These are phyloP conservation scores for Brachyalestes nurse DNA, from an alignment of 2,797 vertebrate species.

Conservation along the genomic window DNA sequence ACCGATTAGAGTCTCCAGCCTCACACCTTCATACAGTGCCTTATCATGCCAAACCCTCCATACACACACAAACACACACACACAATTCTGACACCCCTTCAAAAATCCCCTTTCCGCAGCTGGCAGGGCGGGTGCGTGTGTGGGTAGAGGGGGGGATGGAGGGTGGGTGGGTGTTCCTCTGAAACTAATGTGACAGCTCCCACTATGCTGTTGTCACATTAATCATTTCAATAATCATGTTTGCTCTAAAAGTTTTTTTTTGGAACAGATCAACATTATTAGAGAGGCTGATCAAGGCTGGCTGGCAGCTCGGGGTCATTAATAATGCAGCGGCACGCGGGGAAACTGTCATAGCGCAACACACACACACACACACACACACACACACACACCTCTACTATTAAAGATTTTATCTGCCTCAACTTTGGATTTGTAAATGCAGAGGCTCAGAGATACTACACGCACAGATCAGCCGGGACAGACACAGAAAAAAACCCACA, in stretches of 20 bases:
- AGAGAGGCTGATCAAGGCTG: constrained; percentile 57
- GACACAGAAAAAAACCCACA: background rate
- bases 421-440: constrained; percentile 54
- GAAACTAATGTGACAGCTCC: constrained; percentile 66
- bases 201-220: constrained; percentile 61
- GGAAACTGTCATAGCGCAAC: constrained; percentile 65
- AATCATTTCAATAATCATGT: constrained; percentile 67
- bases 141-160: background rate
- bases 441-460: constrained; percentile 14
- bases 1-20: background rate
- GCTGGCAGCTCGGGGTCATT: constrained; percentile 58
- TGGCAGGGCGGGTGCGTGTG: constrained; percentile 29
- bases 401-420: constrained; percentile 70
- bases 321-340: constrained; percentile 67
- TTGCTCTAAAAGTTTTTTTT: constrained; percentile 51
- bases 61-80: background rate
- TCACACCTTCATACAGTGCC: background rate
- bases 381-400: constrained; percentile 65
- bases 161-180: constrained; percentile 33
- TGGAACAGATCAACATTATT: constrained; percentile 62
- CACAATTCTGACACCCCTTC: constrained; percentile 27
- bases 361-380: constrained; percentile 11
- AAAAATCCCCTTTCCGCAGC: constrained; percentile 31
- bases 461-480: background rate
- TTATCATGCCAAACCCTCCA: constrained; percentile 11